phyloP scores from a whole-genome alignment of 2,797 vertebrate genomes.

The Coregonus sp. region DNA sequence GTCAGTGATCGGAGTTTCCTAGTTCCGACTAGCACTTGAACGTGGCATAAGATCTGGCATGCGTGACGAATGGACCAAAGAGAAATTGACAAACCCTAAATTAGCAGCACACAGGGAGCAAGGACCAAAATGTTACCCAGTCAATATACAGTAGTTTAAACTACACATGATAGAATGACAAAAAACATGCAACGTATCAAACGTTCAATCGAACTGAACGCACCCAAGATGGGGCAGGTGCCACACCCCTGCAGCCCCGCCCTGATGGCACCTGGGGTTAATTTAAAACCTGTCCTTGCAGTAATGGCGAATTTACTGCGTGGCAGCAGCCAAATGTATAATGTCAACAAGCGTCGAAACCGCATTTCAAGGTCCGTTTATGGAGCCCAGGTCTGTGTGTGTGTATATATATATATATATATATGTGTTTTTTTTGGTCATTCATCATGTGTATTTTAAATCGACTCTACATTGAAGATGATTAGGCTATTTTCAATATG shows the following conservation, averaged over 20 bases:
- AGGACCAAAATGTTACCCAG: no score
- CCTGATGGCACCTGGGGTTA: slow-evolving; percentile 65
- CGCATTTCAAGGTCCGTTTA: slow-evolving; percentile 65
- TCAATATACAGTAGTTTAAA: no score
- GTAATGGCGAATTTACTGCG: slow-evolving; percentile 19
- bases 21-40: no score
- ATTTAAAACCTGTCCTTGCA: slow-evolving; percentile 61
- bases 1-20: no score
- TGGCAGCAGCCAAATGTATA: slow-evolving; percentile 36
- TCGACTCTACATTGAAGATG: neutral
- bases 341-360: slow-evolving; percentile 61
- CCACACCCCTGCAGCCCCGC: slow-evolving; percentile 51
- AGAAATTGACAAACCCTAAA: no score
- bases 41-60: no score
- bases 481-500: neutral
- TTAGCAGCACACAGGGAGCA: no score
- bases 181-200: no score
- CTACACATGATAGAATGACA: no score
- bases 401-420: no score
- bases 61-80: no score
- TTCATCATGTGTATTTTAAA: neutral
- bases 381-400: slow-evolving; percentile 63
- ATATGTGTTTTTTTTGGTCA: neutral
- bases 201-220: no score
- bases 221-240: neutral